Base-by-base conservation (phyloP, 2,797 vertebrate species). In the Phataginus tetradactyla region DNA sequence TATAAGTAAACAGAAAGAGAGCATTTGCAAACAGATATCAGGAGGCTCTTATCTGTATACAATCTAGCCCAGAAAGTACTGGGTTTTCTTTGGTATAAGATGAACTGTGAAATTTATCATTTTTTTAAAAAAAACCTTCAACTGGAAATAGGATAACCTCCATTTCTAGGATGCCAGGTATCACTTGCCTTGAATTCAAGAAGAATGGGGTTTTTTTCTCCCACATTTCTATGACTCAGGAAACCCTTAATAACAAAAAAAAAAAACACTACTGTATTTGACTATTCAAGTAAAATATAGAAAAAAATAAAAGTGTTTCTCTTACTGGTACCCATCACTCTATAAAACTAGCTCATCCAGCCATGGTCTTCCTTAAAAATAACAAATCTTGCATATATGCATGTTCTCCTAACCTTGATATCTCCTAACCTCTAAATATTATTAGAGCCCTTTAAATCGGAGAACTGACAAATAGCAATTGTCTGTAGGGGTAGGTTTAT, bases 1-100 rank as follows among this genome's bases (percentile, higher is more conserved):
- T 85, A 5, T 45, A 91, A 96, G 59, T 85, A 91, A 94, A 92
- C 37, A 87, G 32, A 89, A 89, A 72, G 15, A 89, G 37, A 91
- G 49, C 68, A 81, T 86, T 53, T 75, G 55, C 23, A 89, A 92
- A 88, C 1, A 89, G 61, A 85, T 89, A 77, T 89, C 2, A 72
- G 21, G 29, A 64, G 17, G 2, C 18, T 77, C 6, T 86, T 86
- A 94, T 42, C 77, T 81, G 10, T 55, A 68, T 69, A 51, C 93
- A 29, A 61, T 69, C 25, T 75, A 89, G 1, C 63, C 13, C 32
- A 81, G 12, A 59, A 96, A 21, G 79, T 25, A 78, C 37, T 79
- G 39, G 4, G 88, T 78, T 88, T 92, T 88, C 61, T 71, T 80
- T 93, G 27, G 13, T 74, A 49, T 75, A 91, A 72, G 3, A 69